These are phyloP conservation scores for Nerophis lumbriciformis DNA, from an alignment of 2,113 vertebrate genomes.

Conservation along the genomic window DNA sequence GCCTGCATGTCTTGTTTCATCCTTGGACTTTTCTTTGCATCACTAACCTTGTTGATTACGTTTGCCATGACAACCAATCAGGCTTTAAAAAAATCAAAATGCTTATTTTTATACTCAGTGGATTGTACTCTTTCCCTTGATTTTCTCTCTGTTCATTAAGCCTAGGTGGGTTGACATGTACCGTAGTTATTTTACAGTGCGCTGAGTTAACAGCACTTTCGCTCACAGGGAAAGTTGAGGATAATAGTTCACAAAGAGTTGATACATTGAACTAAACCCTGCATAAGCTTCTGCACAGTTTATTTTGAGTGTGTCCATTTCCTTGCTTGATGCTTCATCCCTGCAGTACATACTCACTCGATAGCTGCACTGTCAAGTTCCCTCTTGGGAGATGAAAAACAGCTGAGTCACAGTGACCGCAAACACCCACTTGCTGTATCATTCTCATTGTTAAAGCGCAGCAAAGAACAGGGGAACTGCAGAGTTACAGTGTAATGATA, in stretches of 20 bases:
- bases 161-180: constrained; percentile 27
- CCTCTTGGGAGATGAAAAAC: constrained; percentile 28
- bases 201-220: not conserved
- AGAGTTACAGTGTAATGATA: not conserved
- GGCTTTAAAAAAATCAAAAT: constrained; percentile 55
- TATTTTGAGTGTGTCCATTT: constrained; percentile 1
- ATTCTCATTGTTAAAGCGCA: constrained; percentile 12
- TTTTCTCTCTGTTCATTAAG: constrained; percentile 25
- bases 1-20: constrained; percentile 38
- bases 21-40: constrained; percentile 21
- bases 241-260: not conserved
- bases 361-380: constrained; percentile 19
- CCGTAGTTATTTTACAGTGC: not conserved
- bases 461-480: not conserved
- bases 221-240: not conserved
- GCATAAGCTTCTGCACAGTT: not conserved
- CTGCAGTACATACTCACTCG: constrained; percentile 53
- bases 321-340: constrained; percentile 32
- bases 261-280: not conserved
- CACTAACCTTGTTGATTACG: constrained; percentile 55
- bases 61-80: constrained; percentile 77
- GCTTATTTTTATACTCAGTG: constrained; percentile 56
- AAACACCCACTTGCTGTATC: constrained; percentile 26
- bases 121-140: constrained; percentile 70
- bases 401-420: constrained; percentile 58